Base-by-base conservation (phyloP, 1,140 invertebrate species). In the Cherax quadricarinatus region DNA sequence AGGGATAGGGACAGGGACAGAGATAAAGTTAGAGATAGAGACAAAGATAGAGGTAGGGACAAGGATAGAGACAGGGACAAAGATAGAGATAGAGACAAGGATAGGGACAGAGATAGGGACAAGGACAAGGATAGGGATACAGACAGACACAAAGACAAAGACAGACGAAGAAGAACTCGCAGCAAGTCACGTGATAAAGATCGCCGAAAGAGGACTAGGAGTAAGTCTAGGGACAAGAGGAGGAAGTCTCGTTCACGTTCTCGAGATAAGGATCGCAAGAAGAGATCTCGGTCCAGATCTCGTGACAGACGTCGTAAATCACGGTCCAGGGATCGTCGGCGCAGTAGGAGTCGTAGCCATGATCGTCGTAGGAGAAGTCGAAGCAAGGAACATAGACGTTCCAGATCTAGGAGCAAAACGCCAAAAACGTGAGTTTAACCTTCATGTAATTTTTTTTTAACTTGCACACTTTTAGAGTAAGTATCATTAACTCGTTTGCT, bases 271-370 rank as follows among this genome's bases (percentile, higher is more conserved):
- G 62, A 80, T 10, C 82, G 85, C 18, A 93, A 16, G 21, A 83
- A 51, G 24, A 86, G 24, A 21, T 85, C 92, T 3, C 84, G 89
- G 4, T 92, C 86, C 18, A 41, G 89, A 70, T 93, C 93, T 41
- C 83, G 82, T 51, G 93, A 93, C 48, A 70, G 57, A n/a, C 75
- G 83, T 41, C 75, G 89, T 49, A 87, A 78, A 48, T 92, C 86
- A 53, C 78, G 85, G 6, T 75, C 62, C 18, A 73, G 53, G 66
- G 83, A 85, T 4, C 79, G 86, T 7, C 80, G 91, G 41, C 94
- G 94, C 18, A 95, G 95, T 73, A 94, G 95, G 82, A 95, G 95
- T n/a, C 94, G 95, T 85, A 95, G 95, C 30, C 94, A 95, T 88
- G 91, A 93, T 51, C 87, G 94, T 18, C 93, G 94, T 62, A 90